phyloP scores from a whole-genome alignment of 2,888 invertebrate species.

The Balanococcus diminutus region DNA sequence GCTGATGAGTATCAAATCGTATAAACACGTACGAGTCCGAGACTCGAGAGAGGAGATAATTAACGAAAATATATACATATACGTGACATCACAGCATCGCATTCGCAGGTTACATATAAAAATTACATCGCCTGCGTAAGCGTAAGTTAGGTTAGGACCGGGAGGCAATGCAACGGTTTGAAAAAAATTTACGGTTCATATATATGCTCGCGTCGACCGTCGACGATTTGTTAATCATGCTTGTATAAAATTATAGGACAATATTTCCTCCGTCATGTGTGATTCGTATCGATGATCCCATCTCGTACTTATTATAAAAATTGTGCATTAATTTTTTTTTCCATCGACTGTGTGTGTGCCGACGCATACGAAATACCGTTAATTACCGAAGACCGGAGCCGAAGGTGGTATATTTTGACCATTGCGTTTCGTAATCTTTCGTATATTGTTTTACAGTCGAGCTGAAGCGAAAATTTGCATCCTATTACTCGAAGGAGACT shows the following conservation, averaged over 20 bases:
- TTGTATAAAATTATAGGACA: slow-evolving; percentile 12
- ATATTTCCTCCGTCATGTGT: slow-evolving; percentile 23
- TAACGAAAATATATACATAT: background rate
- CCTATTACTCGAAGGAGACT: slow-evolving; percentile 1
- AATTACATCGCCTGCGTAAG: no score
- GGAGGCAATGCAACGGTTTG: background rate
- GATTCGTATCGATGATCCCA: slow-evolving; percentile 3
- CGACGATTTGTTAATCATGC: background rate
- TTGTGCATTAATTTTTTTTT: background rate
- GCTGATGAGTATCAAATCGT: slow-evolving; percentile 1
- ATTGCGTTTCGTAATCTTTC: slow-evolving; percentile 5
- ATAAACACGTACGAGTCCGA: background rate
- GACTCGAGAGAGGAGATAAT: background rate
- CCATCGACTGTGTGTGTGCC: background rate
- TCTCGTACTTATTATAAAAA: background rate
- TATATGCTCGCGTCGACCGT: no score
- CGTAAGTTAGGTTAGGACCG: no score
- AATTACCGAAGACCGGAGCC: background rate
- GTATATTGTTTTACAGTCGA: slow-evolving; percentile 7
- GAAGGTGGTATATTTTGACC: background rate
- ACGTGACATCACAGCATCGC: slow-evolving; percentile 13
- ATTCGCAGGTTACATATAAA: background rate
- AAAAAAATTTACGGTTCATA: slow-evolving; percentile 21
- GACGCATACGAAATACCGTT: background rate
- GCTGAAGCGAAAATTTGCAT: background rate